Base-by-base conservation (phyloP, 2,888 invertebrate species). In the Galeopsomyia nigrocyanea region DNA sequence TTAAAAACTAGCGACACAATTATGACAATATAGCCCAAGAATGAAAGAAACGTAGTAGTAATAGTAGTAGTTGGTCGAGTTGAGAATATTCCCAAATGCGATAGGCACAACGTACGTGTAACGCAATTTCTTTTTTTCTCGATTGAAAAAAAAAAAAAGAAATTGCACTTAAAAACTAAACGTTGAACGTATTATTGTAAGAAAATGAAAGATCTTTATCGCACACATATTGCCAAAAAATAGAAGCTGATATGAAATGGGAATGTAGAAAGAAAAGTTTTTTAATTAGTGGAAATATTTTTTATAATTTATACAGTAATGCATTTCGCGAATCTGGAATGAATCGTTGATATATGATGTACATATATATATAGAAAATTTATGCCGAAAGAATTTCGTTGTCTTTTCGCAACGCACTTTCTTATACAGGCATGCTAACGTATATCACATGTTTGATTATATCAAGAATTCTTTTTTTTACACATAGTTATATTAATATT, bases 181-280 rank as follows among this genome's bases (percentile, higher is more conserved):
- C 56, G 53, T 70, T 39, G 53, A 53, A 55, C 69, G 17, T 51
- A 47, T 57, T 53, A 63, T 58, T 22, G 14, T 56, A 53, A 10
- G 14, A 62, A 19, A 66, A 46, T 26, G 26, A 55, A 22, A 31
- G 55, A 47, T 69, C 5, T 26, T 69, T 0, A 56, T 56, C 39
- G 17, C 26, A 39, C 50, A 31, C 58, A 62, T 49, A 50, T 50
- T 39, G 2, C 5, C 39, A 1, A 39, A 26, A 26, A 26, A 39
- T 39, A 9, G 46, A 64, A 53, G 16, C 16, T 69, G 46, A 64
- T 69, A 39, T 62, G 61, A 63, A 70, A 70, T 63, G 63, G 69
- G 73, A 70, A 73, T 73, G 66, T 74, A 63, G 64, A 72, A 66
- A 68, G n/a, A 50, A 21, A 60, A 53, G 58, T 69, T 65, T 69